These are phyloP conservation scores for Lycodopsis pacificus DNA, from an alignment of 2,797 vertebrate species.

Conservation along the genomic window DNA sequence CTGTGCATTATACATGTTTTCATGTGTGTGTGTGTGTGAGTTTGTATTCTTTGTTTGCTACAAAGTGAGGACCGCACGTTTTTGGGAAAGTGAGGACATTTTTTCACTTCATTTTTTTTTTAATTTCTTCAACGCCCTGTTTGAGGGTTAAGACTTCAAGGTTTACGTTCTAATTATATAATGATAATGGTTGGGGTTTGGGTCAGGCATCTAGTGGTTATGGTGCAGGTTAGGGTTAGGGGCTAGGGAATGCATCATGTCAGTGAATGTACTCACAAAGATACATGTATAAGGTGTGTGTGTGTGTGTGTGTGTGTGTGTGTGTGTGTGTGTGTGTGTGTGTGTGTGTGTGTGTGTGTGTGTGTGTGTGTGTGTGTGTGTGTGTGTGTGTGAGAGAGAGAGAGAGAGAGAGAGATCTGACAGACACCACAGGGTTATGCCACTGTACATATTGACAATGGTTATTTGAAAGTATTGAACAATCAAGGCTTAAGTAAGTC, in stretches of 20 bases:
- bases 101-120: too few species aligned
- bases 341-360: not conserved
- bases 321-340: not conserved
- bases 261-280: not conserved
- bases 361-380: constrained; percentile 4
- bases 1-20: not conserved
- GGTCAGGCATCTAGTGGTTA: not conserved
- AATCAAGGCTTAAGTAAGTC: constrained; percentile 20
- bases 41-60: not conserved
- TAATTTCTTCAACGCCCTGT: not conserved
- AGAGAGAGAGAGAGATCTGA: not conserved
- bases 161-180: not conserved
- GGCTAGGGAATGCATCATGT: not conserved
- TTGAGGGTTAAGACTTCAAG: not conserved
- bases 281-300: not conserved
- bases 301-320: not conserved
- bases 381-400: not conserved
- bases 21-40: not conserved
- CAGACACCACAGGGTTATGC: constrained; percentile 20
- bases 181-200: not conserved
- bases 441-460: constrained; percentile 17
- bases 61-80: not conserved
- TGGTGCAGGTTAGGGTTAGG: not conserved
- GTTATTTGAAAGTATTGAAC: not conserved
- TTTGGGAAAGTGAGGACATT: not conserved